phyloP scores from a whole-genome alignment of 2,113 vertebrate genomes.

The Ondatra zibethicus region DNA sequence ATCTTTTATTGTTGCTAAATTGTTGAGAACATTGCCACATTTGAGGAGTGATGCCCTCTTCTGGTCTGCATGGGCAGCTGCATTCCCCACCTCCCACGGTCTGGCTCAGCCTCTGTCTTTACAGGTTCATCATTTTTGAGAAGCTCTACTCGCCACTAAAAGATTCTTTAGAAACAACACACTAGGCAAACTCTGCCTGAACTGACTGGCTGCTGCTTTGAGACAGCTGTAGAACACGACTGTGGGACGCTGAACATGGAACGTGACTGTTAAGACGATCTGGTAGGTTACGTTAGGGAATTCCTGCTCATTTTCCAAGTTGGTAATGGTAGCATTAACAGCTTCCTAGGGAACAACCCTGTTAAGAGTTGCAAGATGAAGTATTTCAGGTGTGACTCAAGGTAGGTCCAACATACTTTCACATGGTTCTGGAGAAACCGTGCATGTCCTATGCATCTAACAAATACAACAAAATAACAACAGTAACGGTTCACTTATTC shows the following conservation, averaged over 20 bases:
- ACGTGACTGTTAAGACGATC: neutral
- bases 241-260: neutral
- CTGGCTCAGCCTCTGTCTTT: neutral
- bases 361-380: constrained; percentile 17
- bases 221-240: neutral
- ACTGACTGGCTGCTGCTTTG: neutral
- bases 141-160: neutral
- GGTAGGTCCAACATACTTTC: neutral
- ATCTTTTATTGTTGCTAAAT: neutral
- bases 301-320: neutral
- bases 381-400: neutral
- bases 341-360: neutral
- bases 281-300: neutral
- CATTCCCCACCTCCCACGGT: neutral
- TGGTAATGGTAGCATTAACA: neutral
- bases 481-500: neutral
- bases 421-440: neutral
- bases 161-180: neutral
- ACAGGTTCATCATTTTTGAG: neutral
- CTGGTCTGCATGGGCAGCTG: neutral
- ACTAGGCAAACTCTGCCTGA: neutral
- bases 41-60: neutral
- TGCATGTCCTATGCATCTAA: neutral
- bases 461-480: neutral
- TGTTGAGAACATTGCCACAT: neutral